Evolutionary conservation across 2,113 vertebrate species (phyloP).

Genomic region (Oryzias javanicus): DNA sequence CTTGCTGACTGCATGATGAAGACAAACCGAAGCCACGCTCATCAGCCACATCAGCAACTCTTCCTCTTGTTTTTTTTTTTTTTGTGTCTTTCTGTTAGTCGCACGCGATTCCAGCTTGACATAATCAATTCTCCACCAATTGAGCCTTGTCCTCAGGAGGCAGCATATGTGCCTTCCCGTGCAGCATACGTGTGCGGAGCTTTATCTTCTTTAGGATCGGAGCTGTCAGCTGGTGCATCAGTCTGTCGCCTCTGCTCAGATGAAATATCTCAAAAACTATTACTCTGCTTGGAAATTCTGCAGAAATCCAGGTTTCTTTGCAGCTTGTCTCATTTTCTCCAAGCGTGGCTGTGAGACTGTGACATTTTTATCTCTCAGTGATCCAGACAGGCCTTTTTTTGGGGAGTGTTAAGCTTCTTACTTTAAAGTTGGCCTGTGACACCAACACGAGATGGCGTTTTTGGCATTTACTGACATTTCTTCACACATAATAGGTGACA

Average conservation of each 20-base stretch:
- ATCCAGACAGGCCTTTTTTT: no score
- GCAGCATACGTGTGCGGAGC: neutral
- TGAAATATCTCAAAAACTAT: neutral
- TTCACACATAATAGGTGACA: neutral
- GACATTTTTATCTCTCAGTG: no score
- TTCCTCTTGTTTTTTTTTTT: neutral
- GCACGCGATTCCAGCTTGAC: conserved; percentile 12
- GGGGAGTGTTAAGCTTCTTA: fast-evolving
- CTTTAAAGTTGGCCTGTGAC: neutral
- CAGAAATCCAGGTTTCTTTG: neutral
- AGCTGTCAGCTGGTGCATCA: neutral
- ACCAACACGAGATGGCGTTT: neutral
- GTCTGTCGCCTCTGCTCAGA: neutral
- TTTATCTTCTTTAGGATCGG: neutral
- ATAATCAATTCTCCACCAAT: conserved; percentile 46
- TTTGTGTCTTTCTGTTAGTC: conserved; percentile 2
- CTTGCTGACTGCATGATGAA: no score
- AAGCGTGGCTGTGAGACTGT: no score
- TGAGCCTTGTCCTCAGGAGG: conserved; percentile 3
- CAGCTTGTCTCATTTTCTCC: no score
- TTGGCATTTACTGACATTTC: neutral
- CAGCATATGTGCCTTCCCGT: neutral
- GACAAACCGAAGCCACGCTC: no score
- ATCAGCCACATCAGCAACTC: neutral
- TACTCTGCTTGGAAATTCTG: neutral